Evolutionary conservation across 64 coral and sea anemone genomes (phyloP).

Genomic region (Montipora efflorescens): DNA sequence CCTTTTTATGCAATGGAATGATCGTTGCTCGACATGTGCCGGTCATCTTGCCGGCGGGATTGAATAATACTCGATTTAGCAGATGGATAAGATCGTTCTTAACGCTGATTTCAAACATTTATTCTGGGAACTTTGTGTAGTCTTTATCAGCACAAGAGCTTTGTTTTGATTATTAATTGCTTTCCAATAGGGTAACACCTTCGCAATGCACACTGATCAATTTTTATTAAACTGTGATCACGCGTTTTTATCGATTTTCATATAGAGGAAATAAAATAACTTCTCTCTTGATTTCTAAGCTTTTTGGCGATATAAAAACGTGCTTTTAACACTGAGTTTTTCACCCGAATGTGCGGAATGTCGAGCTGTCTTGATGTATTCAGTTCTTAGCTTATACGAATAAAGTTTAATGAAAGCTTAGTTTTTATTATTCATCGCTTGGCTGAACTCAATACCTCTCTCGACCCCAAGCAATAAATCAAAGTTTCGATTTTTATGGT

Average conservation of each 20-base stretch:
- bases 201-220: background rate
- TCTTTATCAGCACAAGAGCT: background rate
- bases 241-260: background rate
- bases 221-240: background rate
- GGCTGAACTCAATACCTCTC: background rate
- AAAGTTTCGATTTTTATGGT: background rate
- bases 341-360: background rate
- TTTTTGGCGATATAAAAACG: background rate
- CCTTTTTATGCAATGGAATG: background rate
- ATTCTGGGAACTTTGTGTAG: background rate
- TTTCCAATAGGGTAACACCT: conserved; percentile 1
- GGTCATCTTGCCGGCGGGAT: background rate
- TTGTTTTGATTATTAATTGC: conserved; percentile 7
- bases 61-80: background rate
- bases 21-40: background rate
- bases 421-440: background rate
- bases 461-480: background rate
- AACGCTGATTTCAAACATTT: background rate
- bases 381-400: background rate
- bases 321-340: background rate
- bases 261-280: background rate
- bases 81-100: background rate
- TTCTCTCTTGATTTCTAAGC: background rate
- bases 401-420: background rate
- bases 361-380: background rate